These are phyloP conservation scores for Cuniculus paca DNA, from an alignment of 2,797 vertebrate genomes.

Conservation along the genomic window DNA sequence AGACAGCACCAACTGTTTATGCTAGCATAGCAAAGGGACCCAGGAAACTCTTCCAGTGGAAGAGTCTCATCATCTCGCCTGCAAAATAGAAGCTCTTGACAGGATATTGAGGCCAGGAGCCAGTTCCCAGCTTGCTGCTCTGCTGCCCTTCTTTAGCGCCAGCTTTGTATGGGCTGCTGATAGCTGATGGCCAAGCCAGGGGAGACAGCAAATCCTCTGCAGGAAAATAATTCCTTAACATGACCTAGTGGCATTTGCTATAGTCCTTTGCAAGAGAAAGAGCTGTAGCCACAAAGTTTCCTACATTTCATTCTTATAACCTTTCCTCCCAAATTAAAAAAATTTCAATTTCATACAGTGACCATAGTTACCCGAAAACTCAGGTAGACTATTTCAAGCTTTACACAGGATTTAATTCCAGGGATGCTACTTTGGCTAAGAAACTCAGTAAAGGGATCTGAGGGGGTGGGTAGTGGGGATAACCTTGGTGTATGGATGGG, in stretches of 20 bases:
- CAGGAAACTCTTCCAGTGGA: not conserved
- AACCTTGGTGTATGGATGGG: not conserved
- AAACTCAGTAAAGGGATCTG: not conserved
- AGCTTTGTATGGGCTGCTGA: not conserved
- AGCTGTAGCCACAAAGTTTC: not conserved
- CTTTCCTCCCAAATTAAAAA: conserved; percentile 14
- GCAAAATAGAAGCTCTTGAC: not conserved
- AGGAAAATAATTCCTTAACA: not conserved
- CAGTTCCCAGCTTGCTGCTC: not conserved
- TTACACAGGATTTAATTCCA: not conserved
- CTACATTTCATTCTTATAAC: not conserved
- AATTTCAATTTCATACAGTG: not conserved
- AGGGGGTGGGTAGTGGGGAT: not conserved
- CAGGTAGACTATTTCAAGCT: not conserved
- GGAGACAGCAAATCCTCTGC: not conserved
- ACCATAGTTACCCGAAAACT: not conserved
- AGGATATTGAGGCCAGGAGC: not conserved
- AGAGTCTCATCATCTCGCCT: not conserved
- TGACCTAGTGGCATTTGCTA: not conserved
- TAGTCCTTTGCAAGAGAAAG: not conserved
- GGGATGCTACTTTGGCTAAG: not conserved
- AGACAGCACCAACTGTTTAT: not conserved
- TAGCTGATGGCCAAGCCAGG: not conserved
- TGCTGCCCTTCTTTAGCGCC: not conserved
- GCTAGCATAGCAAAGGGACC: not conserved